phyloP scores from a whole-genome alignment of 1,140 invertebrate genomes.

The Lanistes nyassanus region DNA sequence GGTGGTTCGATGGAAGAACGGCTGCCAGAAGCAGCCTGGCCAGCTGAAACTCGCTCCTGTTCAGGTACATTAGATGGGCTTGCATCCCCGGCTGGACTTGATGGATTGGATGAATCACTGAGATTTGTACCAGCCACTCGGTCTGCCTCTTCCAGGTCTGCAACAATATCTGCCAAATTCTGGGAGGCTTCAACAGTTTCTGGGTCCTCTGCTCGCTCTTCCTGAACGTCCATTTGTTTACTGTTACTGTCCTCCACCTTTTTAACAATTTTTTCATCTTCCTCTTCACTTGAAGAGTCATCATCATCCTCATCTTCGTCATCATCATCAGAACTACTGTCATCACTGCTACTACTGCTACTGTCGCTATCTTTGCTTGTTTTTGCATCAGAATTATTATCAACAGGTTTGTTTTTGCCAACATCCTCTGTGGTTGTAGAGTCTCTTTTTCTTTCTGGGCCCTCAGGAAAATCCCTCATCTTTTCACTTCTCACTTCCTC shows the following conservation, averaged over 20 bases:
- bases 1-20: slow-evolving; percentile 5
- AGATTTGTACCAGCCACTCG: slow-evolving; percentile 36
- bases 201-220: slow-evolving; percentile 62
- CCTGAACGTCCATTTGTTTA: slow-evolving; percentile 51
- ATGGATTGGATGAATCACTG: slow-evolving; percentile 30
- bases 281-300: slow-evolving; percentile 32
- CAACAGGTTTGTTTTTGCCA: slow-evolving; percentile 24
- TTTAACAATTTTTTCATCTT: slow-evolving; percentile 28
- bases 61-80: slow-evolving; percentile 24
- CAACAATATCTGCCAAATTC: slow-evolving; percentile 29
- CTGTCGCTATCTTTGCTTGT: slow-evolving; percentile 27
- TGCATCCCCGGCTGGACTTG: slow-evolving; percentile 22
- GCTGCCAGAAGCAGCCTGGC: neutral
- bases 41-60: neutral
- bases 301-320: slow-evolving; percentile 34
- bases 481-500: neutral
- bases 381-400: slow-evolving; percentile 28
- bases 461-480: neutral
- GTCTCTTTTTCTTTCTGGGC: neutral
- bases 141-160: slow-evolving; percentile 39
- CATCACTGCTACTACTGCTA: slow-evolving; percentile 16
- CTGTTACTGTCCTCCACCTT: slow-evolving; percentile 47
- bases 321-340: slow-evolving; percentile 10
- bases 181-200: slow-evolving; percentile 52
- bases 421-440: slow-evolving; percentile 14